A percentile compares a stretch with the other conserved stretches of the same genome.
These are phyloP conservation scores for Agelaius tricolor DNA, from an alignment of 2,113 vertebrate species.

Conservation along the genomic window DNA sequence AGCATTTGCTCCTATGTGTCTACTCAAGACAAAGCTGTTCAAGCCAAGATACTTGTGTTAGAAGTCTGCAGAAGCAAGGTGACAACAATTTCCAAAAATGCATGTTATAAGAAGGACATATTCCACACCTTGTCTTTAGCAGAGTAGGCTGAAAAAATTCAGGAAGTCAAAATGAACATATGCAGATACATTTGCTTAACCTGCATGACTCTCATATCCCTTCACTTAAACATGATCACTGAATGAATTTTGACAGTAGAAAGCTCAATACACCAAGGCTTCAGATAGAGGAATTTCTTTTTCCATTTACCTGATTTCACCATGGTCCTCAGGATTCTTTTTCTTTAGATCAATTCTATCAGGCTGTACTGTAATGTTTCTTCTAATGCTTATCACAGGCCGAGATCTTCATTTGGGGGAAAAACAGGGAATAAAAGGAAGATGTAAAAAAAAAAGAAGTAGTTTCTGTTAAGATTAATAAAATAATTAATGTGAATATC, in stretches of 20 bases:
- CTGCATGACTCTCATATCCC: background rate
- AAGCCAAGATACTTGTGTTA: background rate
- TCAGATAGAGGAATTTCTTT: background rate
- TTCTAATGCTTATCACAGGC: conserved; percentile 86
- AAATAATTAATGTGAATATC: background rate
- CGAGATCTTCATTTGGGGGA: conserved; percentile 77
- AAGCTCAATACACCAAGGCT: background rate
- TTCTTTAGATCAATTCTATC: conserved; percentile 78
- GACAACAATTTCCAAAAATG: background rate
- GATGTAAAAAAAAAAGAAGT: background rate
- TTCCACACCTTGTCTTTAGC: background rate
- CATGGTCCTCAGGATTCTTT: conserved; percentile 75
- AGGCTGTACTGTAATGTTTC: conserved; percentile 82
- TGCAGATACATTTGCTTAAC: background rate
- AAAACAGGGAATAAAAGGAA: background rate
- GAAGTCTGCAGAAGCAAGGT: background rate
- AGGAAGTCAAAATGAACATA: background rate
- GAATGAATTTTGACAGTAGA: background rate
- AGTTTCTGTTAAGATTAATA: background rate
- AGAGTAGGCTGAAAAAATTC: background rate
- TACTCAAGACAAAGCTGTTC: background rate
- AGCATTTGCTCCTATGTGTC: background rate
- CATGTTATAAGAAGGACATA: background rate
- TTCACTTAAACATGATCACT: background rate
- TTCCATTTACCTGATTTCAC: conserved; percentile 82